Conservation (phyloP, 2,888 invertebrate genomes). For the Sminthurides aquaticus region DNA sequence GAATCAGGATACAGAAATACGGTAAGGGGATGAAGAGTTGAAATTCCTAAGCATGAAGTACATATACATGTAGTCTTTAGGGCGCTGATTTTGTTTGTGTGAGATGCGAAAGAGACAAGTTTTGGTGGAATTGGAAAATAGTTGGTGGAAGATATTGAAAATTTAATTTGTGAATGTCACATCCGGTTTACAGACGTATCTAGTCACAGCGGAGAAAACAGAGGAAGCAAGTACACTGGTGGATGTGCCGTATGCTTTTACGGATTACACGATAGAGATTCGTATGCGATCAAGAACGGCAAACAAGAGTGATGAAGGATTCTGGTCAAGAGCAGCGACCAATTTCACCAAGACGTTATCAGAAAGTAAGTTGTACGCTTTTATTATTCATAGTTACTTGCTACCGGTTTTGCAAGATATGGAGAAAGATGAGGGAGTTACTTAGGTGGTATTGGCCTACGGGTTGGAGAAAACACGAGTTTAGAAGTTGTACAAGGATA, state of each 20-base stretch:
- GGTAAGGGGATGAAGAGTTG: slow-evolving; percentile 1
- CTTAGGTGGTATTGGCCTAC: too few species aligned
- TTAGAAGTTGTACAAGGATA: neutral
- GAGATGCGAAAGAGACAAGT: too few species aligned
- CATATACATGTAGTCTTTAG: too few species aligned
- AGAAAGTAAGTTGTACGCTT: slow-evolving; percentile 37
- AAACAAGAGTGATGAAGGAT: slow-evolving; percentile 30
- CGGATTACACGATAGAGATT: slow-evolving; percentile 32
- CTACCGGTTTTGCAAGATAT: neutral
- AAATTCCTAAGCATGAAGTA: too few species aligned
- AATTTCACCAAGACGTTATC: slow-evolving; percentile 56
- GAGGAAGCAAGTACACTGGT: slow-evolving; percentile 8
- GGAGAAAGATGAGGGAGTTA: too few species aligned
- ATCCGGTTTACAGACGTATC: neutral
- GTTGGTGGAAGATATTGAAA: too few species aligned
- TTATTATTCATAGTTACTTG: slow-evolving; percentile 4
- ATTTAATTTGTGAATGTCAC: too few species aligned
- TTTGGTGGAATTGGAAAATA: too few species aligned
- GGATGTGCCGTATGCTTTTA: slow-evolving; percentile 29
- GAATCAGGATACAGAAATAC: slow-evolving; percentile 20
- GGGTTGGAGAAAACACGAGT: too few species aligned
- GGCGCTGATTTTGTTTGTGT: too few species aligned
- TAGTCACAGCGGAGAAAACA: neutral
- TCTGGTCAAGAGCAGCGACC: slow-evolving; percentile 63
- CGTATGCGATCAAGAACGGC: slow-evolving; percentile 35